phyloP scores from a whole-genome alignment of 2,113 vertebrate genomes.

The Trematomus loennbergii region DNA sequence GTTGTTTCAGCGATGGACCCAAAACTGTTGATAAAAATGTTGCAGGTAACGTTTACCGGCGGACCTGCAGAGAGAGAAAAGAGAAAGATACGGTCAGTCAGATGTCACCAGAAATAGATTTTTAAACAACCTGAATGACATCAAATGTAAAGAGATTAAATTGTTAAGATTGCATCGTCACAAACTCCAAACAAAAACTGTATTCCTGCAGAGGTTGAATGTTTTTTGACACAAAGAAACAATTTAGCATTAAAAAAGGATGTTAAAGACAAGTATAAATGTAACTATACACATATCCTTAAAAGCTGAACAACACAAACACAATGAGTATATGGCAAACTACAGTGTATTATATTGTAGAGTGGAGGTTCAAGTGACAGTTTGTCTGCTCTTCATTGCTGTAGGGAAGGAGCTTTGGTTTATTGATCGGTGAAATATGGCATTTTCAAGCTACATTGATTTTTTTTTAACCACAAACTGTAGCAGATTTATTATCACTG shows the following conservation, averaged over 20 bases:
- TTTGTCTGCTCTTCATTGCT: background rate
- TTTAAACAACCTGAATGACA: background rate
- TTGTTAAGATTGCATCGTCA: background rate
- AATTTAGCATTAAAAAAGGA: too few relatives aligned
- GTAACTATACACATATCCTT: too few relatives aligned
- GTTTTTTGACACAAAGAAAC: too few relatives aligned
- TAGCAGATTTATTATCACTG: background rate
- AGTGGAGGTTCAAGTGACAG: background rate
- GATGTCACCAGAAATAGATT: background rate
- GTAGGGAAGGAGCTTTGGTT: background rate
- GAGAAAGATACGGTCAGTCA: slow-evolving; percentile 21
- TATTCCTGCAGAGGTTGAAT: background rate
- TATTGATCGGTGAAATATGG: background rate
- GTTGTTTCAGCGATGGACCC: slow-evolving; percentile 99
- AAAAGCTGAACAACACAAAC: too few relatives aligned
- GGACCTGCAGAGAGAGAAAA: slow-evolving; percentile 85
- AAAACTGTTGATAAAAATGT: slow-evolving; percentile 99
- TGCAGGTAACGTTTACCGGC: slow-evolving; percentile 97
- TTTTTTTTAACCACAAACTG: too few relatives aligned
- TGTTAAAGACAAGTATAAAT: too few relatives aligned
- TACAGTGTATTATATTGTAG: too few relatives aligned
- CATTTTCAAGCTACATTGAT: background rate
- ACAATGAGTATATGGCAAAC: too few relatives aligned
- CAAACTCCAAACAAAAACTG: background rate
- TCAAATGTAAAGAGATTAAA: background rate